Conservation (phyloP, 2,797 vertebrate genomes). For the Diceros bicornis region DNA sequence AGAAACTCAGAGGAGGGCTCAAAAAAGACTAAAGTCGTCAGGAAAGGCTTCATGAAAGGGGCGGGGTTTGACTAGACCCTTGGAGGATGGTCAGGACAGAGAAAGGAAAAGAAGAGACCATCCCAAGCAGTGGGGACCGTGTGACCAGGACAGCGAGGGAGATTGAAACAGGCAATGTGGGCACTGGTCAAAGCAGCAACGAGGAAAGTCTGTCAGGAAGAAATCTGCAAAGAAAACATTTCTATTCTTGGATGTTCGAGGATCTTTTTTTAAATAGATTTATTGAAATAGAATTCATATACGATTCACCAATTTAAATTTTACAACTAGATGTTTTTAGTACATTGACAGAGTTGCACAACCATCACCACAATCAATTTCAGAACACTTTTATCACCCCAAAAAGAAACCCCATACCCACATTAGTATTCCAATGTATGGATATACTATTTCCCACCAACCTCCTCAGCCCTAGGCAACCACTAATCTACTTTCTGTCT, state of each 20-base stretch:
- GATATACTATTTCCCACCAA: neutral
- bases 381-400: neutral
- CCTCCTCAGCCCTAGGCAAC: neutral
- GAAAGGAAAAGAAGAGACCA: neutral
- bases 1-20: neutral
- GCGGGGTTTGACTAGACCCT: fast-evolving
- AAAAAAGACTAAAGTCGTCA: neutral
- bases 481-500: neutral
- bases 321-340: no score
- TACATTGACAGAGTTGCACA: neutral
- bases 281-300: neutral
- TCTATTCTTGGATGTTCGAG: no score
- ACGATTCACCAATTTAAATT: neutral
- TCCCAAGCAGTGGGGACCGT: neutral
- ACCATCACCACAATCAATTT: no score
- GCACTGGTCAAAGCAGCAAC: neutral
- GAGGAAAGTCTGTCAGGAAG: neutral
- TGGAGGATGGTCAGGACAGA: no score
- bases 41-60: neutral
- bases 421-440: no score
- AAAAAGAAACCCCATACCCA: neutral
- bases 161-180: fast-evolving
- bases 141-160: neutral
- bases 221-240: neutral
- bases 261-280: neutral